A percentile compares a stretch with the other conserved stretches of the same genome.
Conservation (phyloP, 1,140 invertebrate genomes). For the Pseudomyrmex sp. region DNA sequence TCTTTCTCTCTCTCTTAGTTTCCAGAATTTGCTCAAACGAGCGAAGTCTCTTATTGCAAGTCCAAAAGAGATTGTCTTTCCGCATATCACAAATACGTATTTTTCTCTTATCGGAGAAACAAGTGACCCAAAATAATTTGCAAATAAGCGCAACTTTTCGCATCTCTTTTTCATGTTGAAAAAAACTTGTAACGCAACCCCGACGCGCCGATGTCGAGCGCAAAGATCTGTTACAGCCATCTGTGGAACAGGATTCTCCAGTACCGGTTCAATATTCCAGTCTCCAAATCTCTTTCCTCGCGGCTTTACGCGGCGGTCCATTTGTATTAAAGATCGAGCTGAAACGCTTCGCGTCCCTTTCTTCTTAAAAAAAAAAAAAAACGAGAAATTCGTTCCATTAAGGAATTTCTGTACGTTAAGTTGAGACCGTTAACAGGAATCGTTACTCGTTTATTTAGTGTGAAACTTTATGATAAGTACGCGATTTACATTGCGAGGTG, state of each 20-base stretch:
- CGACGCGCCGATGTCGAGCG: slow-evolving; percentile 21
- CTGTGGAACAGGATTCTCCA: slow-evolving; percentile 59
- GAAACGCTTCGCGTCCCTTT: background rate
- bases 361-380: background rate
- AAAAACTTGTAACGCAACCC: slow-evolving; percentile 25
- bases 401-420: slow-evolving; percentile 8
- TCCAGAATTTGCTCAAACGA: no score
- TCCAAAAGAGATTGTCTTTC: no score
- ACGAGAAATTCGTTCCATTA: background rate
- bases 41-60: no score
- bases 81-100: no score
- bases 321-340: slow-evolving; percentile 13
- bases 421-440: slow-evolving; percentile 36
- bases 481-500: background rate
- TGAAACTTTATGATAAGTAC: slow-evolving; percentile 2
- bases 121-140: background rate
- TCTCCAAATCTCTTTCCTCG: slow-evolving; percentile 36
- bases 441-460: background rate
- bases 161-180: background rate
- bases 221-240: slow-evolving; percentile 54
- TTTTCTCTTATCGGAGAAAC: background rate
- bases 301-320: background rate
- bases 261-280: slow-evolving; percentile 60
- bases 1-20: no score
- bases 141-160: background rate